These are phyloP conservation scores for Caranx melampygus DNA, from an alignment of 2,113 vertebrate species.

Conservation along the genomic window DNA sequence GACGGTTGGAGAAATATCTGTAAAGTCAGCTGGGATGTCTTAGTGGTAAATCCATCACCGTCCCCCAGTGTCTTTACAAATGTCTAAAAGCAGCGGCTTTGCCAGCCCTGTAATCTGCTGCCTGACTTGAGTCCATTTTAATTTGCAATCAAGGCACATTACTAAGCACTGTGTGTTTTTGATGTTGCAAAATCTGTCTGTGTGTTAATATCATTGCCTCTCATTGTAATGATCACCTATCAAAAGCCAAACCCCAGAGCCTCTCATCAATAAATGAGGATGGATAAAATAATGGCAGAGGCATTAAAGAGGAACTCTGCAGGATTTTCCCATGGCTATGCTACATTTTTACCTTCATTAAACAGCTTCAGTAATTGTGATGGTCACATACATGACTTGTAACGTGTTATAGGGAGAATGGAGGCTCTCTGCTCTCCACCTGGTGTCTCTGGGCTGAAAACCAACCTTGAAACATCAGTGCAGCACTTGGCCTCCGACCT, in stretches of 20 bases:
- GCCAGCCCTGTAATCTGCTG: constrained; percentile 65
- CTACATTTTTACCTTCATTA: too few relatives aligned
- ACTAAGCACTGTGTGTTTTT: constrained; percentile 30
- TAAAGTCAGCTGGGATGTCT: constrained; percentile 69
- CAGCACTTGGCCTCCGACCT: too few relatives aligned
- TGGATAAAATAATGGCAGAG: background rate
- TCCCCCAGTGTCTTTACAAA: constrained; percentile 55
- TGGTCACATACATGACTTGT: too few relatives aligned
- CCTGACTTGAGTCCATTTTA: constrained; percentile 58
- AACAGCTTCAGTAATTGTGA: too few relatives aligned
- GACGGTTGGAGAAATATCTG: constrained; percentile 58
- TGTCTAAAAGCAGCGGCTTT: constrained; percentile 56
- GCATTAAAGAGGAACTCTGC: too few relatives aligned
- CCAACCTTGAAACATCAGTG: too few relatives aligned
- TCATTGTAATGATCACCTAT: constrained; percentile 27
- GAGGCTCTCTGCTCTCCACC: too few relatives aligned
- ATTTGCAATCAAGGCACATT: constrained; percentile 61
- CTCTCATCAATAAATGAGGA: background rate
- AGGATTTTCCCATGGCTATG: too few relatives aligned
- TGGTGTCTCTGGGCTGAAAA: too few relatives aligned
- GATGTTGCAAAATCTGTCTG: constrained; percentile 33
- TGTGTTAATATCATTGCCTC: constrained; percentile 2
- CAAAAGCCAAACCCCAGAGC: constrained; percentile 1
- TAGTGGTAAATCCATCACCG: constrained; percentile 59
- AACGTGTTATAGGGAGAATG: too few relatives aligned